Conservation (phyloP, 2,888 invertebrate genomes). For the Diplazon laetatorius region DNA sequence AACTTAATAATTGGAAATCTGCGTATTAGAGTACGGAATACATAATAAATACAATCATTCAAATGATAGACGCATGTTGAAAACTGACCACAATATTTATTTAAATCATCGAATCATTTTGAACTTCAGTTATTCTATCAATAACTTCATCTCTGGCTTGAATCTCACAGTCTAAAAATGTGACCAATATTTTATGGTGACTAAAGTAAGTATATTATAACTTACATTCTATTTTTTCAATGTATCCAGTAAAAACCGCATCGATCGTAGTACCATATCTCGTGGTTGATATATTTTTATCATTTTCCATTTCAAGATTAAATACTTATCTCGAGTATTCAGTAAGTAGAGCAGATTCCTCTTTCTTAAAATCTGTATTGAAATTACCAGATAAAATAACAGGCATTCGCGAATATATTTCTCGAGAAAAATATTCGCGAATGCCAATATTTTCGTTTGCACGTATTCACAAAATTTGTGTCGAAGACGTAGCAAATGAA, state of each 20-base stretch:
- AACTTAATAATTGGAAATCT: not conserved
- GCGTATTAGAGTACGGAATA: conserved; percentile 14
- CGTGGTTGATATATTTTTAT: no score
- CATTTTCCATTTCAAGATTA: no score
- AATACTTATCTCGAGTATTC: no score
- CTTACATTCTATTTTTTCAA: conserved; percentile 26
- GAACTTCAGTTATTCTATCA: conserved; percentile 15
- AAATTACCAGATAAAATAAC: no score
- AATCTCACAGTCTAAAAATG: conserved; percentile 25
- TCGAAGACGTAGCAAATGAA: not conserved
- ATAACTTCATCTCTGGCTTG: conserved; percentile 4
- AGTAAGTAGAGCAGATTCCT: no score
- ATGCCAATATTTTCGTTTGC: no score
- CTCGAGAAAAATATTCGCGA: no score
- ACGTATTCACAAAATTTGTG: no score
- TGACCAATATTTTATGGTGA: conserved; percentile 27
- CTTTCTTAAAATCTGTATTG: no score
- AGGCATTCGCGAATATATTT: no score
- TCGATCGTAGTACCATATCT: no score
- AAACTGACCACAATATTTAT: conserved; percentile 16
- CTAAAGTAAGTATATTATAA: conserved; percentile 11
- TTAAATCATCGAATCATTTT: not conserved
- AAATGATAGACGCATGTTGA: conserved; percentile 28
- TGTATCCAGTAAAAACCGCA: not conserved
- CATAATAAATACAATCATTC: conserved; percentile 23